These are phyloP conservation scores for Terebella lapidaria DNA, from an alignment of 2,888 invertebrate genomes.

Conservation along the genomic window DNA sequence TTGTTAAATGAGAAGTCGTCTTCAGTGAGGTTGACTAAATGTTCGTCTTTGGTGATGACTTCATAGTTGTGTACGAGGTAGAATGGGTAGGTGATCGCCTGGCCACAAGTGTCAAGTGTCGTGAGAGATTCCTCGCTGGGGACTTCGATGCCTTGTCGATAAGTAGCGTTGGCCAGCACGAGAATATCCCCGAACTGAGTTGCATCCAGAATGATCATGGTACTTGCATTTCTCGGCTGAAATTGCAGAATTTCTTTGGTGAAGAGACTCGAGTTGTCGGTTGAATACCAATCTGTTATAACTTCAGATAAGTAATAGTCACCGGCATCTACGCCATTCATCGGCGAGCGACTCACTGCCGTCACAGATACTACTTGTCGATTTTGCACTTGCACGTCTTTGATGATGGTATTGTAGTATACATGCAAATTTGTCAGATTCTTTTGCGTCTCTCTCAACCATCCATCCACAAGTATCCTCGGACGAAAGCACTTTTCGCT, in stretches of 20 bases:
- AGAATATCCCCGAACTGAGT: slow-evolving; percentile 20
- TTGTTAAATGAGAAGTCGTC: slow-evolving; percentile 10
- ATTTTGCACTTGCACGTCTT: slow-evolving; percentile 4
- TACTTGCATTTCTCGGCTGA: not conserved
- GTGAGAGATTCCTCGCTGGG: slow-evolving; percentile 13
- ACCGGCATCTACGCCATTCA: slow-evolving; percentile 8
- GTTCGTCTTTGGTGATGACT: slow-evolving; percentile 2
- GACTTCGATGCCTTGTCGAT: slow-evolving; percentile 17
- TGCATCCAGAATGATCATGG: slow-evolving; percentile 18
- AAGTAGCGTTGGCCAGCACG: slow-evolving; percentile 16
- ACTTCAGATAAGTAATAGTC: slow-evolving; percentile 7
- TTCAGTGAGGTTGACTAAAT: too few relatives aligned
- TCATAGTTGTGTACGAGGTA: slow-evolving; percentile 8
- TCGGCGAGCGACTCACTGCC: slow-evolving; percentile 13
- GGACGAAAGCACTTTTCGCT: slow-evolving; percentile 21
- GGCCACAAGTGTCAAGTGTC: slow-evolving; percentile 19
- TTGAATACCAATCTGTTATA: slow-evolving; percentile 20
- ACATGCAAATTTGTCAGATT: slow-evolving; percentile 15
- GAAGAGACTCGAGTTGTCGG: slow-evolving; percentile 12
- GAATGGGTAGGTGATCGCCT: slow-evolving; percentile 20
- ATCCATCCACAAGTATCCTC: slow-evolving; percentile 14
- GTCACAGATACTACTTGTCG: slow-evolving; percentile 6
- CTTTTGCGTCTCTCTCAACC: slow-evolving; percentile 9
- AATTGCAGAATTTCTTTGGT: slow-evolving; percentile 9
- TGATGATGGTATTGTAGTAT: slow-evolving; percentile 22